Conservation (phyloP, 2,888 invertebrate species). For the Clivina fossor region DNA sequence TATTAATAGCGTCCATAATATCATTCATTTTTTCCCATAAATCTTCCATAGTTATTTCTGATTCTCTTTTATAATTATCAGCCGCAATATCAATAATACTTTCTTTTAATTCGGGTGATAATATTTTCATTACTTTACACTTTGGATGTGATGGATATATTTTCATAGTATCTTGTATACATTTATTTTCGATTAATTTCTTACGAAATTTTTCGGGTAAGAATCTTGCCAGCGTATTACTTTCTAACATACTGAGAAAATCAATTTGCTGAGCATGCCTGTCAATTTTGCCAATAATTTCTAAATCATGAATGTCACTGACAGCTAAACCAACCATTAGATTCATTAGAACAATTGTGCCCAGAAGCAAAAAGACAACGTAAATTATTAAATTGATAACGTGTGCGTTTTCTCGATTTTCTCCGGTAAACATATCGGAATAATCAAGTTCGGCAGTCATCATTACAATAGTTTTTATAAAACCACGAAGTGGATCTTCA, state of each 20-base stretch:
- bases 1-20: too few species aligned
- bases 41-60: constrained; percentile 11
- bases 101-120: constrained; percentile 13
- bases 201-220: constrained; percentile 9
- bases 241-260: constrained; percentile 44
- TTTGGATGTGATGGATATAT: constrained; percentile 25
- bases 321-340: constrained; percentile 63
- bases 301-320: constrained; percentile 60
- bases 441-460: constrained; percentile 65
- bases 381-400: constrained; percentile 57
- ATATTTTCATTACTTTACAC: constrained; percentile 8
- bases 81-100: constrained; percentile 20
- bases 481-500: constrained; percentile 56
- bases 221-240: constrained; percentile 14
- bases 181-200: constrained; percentile 9
- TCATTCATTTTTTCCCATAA: constrained; percentile 20
- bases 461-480: constrained; percentile 62
- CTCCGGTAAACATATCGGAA: constrained; percentile 54
- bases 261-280: constrained; percentile 60
- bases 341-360: constrained; percentile 63
- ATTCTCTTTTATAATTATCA: constrained; percentile 13
- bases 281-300: constrained; percentile 59
- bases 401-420: constrained; percentile 52
- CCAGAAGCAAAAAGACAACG: constrained; percentile 57
- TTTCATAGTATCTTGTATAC: constrained; percentile 3